A percentile compares a stretch with the other conserved stretches of the same genome.
Conservation (phyloP, 1,140 invertebrate genomes). For the Drosophila sp. region DNA sequence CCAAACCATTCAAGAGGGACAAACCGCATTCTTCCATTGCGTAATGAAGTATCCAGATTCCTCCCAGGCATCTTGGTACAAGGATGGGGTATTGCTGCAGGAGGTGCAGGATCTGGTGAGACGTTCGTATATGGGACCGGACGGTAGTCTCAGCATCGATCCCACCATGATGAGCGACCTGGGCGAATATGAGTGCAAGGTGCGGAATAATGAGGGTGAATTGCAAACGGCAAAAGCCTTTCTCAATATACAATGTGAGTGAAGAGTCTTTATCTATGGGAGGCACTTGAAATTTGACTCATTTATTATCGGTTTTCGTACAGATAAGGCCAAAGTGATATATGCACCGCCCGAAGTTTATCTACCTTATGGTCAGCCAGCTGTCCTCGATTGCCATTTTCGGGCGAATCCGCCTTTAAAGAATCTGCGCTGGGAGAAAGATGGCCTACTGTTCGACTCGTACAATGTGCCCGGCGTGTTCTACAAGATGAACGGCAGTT, state of each 20-base stretch:
- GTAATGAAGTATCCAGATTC: conserved; percentile 87
- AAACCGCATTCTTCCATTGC: conserved; percentile 92
- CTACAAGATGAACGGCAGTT: conserved; percentile 93
- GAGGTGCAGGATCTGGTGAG: conserved; percentile 87
- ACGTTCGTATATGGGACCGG: conserved; percentile 85
- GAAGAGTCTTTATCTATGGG: neutral
- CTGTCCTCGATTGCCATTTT: conserved; percentile 95
- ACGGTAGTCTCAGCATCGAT: conserved; percentile 91
- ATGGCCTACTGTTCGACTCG: conserved; percentile 95
- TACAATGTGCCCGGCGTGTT: conserved; percentile 94
- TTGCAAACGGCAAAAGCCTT: conserved; percentile 93
- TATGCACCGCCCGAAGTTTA: conserved; percentile 94
- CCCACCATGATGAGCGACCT: conserved; percentile 91
- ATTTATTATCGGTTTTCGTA: conserved; percentile 45
- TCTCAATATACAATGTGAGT: conserved; percentile 97
- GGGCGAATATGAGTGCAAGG: conserved; percentile 95
- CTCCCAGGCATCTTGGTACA: conserved; percentile 88
- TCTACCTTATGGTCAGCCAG: conserved; percentile 94
- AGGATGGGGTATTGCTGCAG: conserved; percentile 86
- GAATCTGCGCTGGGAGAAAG: conserved; percentile 97
- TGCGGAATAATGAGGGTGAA: conserved; percentile 91
- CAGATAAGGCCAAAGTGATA: conserved; percentile 96
- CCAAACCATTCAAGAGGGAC: conserved; percentile 93
- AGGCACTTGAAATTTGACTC: neutral
- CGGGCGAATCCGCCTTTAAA: conserved; percentile 96